phyloP scores from a whole-genome alignment of 2,888 invertebrate genomes.

The Acholoe squamosa region DNA sequence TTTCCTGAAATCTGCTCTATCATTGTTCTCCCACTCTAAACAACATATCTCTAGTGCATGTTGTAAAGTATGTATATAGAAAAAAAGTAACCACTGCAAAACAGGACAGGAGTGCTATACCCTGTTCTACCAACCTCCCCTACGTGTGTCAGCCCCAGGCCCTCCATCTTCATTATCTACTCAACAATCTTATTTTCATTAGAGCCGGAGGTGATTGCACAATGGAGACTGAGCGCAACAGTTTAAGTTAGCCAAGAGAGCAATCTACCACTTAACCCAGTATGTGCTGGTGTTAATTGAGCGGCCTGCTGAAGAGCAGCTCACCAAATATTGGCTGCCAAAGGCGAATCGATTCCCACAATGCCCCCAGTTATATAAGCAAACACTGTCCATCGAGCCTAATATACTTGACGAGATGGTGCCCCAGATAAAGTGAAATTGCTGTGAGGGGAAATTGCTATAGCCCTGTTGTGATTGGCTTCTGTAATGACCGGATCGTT shows the following conservation, averaged over 20 bases:
- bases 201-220: slow-evolving; percentile 28
- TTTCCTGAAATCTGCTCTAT: too few species aligned
- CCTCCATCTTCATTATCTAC: slow-evolving; percentile 32
- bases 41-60: too few species aligned
- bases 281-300: slow-evolving; percentile 36
- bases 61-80: too few species aligned
- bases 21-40: too few species aligned
- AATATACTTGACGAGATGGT: background rate
- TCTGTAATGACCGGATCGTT: background rate
- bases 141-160: background rate
- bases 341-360: slow-evolving; percentile 5
- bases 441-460: background rate
- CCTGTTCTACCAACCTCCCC: background rate
- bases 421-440: background rate
- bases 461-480: background rate
- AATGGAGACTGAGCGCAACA: slow-evolving; percentile 41
- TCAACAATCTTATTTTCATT: slow-evolving; percentile 56
- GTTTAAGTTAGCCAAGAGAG: slow-evolving; percentile 25
- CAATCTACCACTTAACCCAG: slow-evolving; percentile 49
- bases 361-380: background rate
- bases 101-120: background rate
- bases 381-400: background rate
- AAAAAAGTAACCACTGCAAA: too few species aligned
- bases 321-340: background rate
- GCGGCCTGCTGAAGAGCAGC: slow-evolving; percentile 18